Evolutionary conservation across 2,888 invertebrate species (phyloP).

Genomic region (Drosophila barbarae): DNA sequence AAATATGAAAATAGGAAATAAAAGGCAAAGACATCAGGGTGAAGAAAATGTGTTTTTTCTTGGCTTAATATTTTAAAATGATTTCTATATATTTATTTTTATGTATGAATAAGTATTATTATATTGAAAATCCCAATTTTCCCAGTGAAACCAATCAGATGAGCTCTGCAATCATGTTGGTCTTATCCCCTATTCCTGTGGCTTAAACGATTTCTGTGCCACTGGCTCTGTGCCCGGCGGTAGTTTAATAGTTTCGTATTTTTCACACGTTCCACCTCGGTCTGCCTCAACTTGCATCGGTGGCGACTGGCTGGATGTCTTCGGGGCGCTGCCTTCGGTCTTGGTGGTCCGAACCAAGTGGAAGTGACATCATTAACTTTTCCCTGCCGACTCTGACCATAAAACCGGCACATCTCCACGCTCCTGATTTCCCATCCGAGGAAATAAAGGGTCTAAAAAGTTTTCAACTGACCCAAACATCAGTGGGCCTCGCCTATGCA

Average conservation of each 20-base stretch:
- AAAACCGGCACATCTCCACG: constrained; percentile 2
- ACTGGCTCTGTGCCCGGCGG: constrained; percentile 6
- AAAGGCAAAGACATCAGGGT: neutral
- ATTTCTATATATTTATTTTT: neutral
- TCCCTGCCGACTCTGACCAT: constrained; percentile 35
- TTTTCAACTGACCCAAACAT: constrained; percentile 34
- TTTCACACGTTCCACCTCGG: constrained; percentile 17
- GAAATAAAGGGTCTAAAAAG: constrained; percentile 65
- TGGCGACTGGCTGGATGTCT: constrained; percentile 13
- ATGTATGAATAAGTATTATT: neutral
- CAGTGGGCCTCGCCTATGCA: constrained; percentile 33
- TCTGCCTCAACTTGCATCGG: constrained; percentile 12
- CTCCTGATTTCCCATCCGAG: constrained; percentile 20
- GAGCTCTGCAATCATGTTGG: constrained; percentile 15
- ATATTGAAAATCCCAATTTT: neutral
- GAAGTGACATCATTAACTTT: constrained; percentile 75
- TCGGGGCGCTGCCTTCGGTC: constrained; percentile 1
- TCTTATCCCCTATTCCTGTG: constrained; percentile 11
- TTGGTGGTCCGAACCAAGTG: constrained; percentile 55
- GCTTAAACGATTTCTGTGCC: constrained; percentile 12
- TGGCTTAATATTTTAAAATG: neutral
- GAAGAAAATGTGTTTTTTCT: neutral
- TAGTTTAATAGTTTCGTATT: constrained; percentile 41
- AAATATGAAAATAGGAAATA: neutral
- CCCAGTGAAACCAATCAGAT: neutral